Base-by-base conservation (phyloP, 2,113 vertebrate species). In the Clarias macrocephalus region DNA sequence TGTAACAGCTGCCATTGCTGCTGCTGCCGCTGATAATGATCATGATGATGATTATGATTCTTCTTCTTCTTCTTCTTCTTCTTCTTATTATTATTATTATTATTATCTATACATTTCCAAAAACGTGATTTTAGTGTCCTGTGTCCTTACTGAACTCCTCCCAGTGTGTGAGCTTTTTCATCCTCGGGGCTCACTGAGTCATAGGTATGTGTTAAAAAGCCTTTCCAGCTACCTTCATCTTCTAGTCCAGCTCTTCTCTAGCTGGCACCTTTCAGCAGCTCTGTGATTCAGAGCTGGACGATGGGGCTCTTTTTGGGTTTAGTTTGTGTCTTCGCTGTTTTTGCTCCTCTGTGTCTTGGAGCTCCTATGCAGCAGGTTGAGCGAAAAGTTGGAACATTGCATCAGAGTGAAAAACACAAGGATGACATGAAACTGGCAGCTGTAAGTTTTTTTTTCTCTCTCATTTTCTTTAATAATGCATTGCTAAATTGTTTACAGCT, bases 141-240 rank as follows among this genome's bases (percentile, higher is more conserved):
- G 83, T 89, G 88, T 89, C 91, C 89, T 80, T 75, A 86, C 56
- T 88, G 91, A 94, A 94, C 94, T 93, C 93, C 94, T 94, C 95
- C 95, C 94, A 93, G 88, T 87, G 90, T 92, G 91, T 92, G 91
- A 95, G 94, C 91, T 92, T 93, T 92, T 89, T 87, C 86, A 88
- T 92, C 89, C 93, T 93, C 92, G 88, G 86, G 86, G 42, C 87
- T 86, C 85, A 88, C 90, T 95, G 95, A 96, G 91, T 95, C 95
- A 95, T 93, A 94, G 91, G 91, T 88, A 90, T 87, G 91, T 85
- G 94, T 94, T 95, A 94, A 94, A 95, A 94, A 90, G 88, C 92
- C 87, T 92, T 93, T 89, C 89, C 93, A 93, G 94, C 94, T 93
- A 92, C 90, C 89, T 89, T 91, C 89, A 88, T 90, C 85, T 90